Evolutionary conservation across 2,113 vertebrate species (phyloP).

Genomic region (Serilophus lunatus): DNA sequence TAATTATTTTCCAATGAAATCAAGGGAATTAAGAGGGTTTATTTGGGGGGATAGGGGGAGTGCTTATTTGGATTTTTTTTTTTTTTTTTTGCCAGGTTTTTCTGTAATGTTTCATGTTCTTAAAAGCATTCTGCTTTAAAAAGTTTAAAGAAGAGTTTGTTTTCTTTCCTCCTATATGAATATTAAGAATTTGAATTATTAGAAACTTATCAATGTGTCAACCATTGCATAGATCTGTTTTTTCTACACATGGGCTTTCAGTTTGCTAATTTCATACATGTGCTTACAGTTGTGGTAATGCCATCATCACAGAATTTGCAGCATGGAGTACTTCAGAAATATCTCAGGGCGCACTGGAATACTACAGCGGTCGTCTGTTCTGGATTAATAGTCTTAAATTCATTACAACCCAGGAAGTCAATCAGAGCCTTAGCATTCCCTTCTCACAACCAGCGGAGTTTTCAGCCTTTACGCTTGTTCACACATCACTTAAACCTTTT

Average conservation of each 20-base stretch:
- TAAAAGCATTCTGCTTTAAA: not conserved
- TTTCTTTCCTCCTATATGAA: not conserved
- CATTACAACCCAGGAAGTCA: constrained; percentile 74
- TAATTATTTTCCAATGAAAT: not conserved
- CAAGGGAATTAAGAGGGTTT: not conserved
- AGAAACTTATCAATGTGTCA: not conserved
- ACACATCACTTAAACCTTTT: constrained; percentile 73
- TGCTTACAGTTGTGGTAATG: constrained; percentile 40
- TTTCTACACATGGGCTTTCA: not conserved
- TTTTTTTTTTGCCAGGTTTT: not conserved
- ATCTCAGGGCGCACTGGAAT: constrained; percentile 58
- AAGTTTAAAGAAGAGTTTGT: not conserved
- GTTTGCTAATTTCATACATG: not conserved
- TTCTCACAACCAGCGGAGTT: constrained; percentile 67
- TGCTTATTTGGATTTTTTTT: too few species aligned
- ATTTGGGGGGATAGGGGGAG: too few species aligned
- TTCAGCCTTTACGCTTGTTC: constrained; percentile 71
- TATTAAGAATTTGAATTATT: not conserved
- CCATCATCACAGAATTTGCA: constrained; percentile 54
- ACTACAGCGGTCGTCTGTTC: constrained; percentile 74
- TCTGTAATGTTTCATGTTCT: not conserved
- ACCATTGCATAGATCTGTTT: not conserved
- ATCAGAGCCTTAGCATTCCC: constrained; percentile 63
- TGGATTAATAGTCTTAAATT: constrained; percentile 72
- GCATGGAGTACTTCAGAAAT: constrained; percentile 73